Evolutionary conservation across 2,888 invertebrate species (phyloP), one percentile per base, ranked within the genome.

Genomic region (Epinotia nisella): DNA sequence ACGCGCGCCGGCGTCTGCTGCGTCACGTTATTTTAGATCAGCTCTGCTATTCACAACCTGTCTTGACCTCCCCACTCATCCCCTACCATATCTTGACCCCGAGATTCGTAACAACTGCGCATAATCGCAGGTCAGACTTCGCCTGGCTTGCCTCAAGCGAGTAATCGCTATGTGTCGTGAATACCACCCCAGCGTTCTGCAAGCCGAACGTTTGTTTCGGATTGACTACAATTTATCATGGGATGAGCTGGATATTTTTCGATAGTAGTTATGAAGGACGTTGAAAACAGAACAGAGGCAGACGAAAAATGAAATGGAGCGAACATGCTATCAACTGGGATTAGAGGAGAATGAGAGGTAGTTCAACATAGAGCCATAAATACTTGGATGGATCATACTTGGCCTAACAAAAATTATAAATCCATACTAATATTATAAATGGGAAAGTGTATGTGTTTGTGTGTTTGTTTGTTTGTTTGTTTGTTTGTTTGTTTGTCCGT

Each of bases 21-120:
- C 77, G 74, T 75, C 77, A 76, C 76, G 74, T 71, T 70, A 72
- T 72, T 72, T 72, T 72, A 49, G 67, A 67, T 51, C 70, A 39
- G 19, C 49, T 49, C 5, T 49, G n/a, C 13, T 49, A 53, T 41
- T 53, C 65, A 62, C 45, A 24, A 62, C 21, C 21, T 24, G n/a
- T 49, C 41, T 62, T 0, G 2, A 45, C n/a, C 29, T 60, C 41
- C 10, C 24, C 49, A 2, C 19, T 17, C 10, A 9, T 3, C n/a
- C 24, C 62, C 24, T 49, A n/a, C 11, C 49, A 17, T n/a, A 17
- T n/a, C 62, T 62, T 29, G 62, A 24, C 24, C 45, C 17, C 10
- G n/a, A 29, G 24, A 24, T 62, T 49, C 24, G 49, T 62, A 49
- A 62, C n/a, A 29, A 49, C 3, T 24, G 49, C 11, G 11, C n/a